Base-by-base conservation (phyloP, 2,888 invertebrate genomes). In the Mycalesis mineus region DNA sequence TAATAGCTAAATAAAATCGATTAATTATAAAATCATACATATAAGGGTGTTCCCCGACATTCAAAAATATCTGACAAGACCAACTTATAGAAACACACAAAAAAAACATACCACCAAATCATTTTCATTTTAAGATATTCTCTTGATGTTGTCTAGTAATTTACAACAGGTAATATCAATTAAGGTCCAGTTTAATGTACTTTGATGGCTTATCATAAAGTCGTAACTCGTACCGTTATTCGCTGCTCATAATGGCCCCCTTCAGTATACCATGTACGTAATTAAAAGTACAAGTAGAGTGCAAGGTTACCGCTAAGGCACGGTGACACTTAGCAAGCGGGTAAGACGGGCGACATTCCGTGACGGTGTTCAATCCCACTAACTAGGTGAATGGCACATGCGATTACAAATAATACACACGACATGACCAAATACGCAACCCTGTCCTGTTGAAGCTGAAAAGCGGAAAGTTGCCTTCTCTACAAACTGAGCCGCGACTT, bases 211-310 rank as follows among this genome's bases (percentile, higher is more conserved):
- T 49, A 49, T 49, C 22, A 49, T 49, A 49, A 14, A 41, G 15
- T 9, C 28, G 31, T 51, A 41, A 41, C 42, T 4, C 28, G 31
- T 51, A 41, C 52, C 42, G 52, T 42, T 50, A 52, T 15, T 7
- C 42, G 29, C n/a, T 22, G 53, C 13, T 48, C 36, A 49, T 40
- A 52, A 57, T 47, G 47, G 44, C 29, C 31, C 29, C 48, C 9
- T 14, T 13, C 33, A 40, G 17, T 8, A n/a, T 8, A 29, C 39
- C n/a, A 36, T 44, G 55, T 57, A 48, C 22, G 73, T 74, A 84
- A 88, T 88, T 88, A 88, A 82, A 82, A 78, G 72, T 73, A 73
- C 79, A 88, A 88, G 78, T 86, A 80, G 87, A 84, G 80, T 86
- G 82, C 78, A 82, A 76, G 77, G 71, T 68, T 68, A 65, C 85